A percentile compares a stretch with the other conserved stretches of the same genome.
These are phyloP conservation scores for Drosophila ogumai DNA, from an alignment of 1,140 invertebrate species.

Conservation along the genomic window DNA sequence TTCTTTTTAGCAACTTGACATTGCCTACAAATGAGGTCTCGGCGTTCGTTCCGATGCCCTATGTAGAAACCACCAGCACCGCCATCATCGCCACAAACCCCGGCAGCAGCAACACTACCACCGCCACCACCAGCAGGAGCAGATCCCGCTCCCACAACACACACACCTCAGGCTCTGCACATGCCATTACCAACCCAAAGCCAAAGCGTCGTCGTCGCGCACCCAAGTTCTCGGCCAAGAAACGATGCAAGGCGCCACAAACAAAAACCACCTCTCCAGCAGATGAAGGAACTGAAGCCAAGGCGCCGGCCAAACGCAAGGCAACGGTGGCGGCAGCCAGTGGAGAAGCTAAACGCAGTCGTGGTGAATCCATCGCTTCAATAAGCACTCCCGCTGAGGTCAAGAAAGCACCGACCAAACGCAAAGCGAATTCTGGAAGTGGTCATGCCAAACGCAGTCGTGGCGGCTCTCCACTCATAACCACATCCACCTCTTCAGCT, in stretches of 20 bases:
- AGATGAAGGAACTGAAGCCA: not conserved
- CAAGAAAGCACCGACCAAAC: constrained; percentile 19
- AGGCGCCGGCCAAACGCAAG: constrained; percentile 18
- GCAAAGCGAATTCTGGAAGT: constrained; percentile 17
- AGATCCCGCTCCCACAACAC: constrained; percentile 53
- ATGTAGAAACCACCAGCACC: constrained; percentile 34
- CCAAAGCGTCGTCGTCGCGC: constrained; percentile 68
- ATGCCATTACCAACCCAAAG: constrained; percentile 48
- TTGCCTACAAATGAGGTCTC: constrained; percentile 64
- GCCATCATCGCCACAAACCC: constrained; percentile 11
- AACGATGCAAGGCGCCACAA: constrained; percentile 44
- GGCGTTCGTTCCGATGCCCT: constrained; percentile 67
- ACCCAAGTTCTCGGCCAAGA: constrained; percentile 52
- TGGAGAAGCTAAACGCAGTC: constrained; percentile 16
- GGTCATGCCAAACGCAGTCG: constrained; percentile 46
- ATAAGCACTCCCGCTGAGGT: constrained; percentile 40
- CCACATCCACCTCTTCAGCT: constrained; percentile 17
- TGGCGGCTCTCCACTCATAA: constrained; percentile 6
- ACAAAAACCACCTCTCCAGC: constrained; percentile 13
- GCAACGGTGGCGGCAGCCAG: not conserved
- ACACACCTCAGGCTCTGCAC: constrained; percentile 64
- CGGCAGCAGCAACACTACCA: constrained; percentile 16
- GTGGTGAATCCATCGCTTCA: constrained; percentile 4
- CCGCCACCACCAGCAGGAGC: constrained; percentile 49
- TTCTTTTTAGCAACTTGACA: constrained; percentile 53